phyloP scores from a whole-genome alignment of 2,113 vertebrate species.

The Aplodontia rufa region DNA sequence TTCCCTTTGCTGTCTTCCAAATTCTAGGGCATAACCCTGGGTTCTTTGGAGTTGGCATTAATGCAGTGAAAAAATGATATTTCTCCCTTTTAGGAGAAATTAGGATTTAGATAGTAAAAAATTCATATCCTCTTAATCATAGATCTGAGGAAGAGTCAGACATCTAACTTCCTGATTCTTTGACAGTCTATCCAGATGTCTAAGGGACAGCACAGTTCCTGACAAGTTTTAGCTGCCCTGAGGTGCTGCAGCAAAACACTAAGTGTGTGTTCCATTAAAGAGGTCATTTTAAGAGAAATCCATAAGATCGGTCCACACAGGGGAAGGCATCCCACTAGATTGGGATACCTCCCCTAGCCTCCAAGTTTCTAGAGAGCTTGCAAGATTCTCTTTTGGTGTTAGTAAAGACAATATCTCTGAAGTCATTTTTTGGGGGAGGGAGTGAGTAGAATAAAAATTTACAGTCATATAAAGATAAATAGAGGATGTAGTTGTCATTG shows the following conservation, averaged over 20 bases:
- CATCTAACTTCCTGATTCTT: not conserved
- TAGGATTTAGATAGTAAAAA: not conserved
- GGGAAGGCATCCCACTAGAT: not conserved
- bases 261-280: not conserved
- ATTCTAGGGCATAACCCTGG: not conserved
- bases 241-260: not conserved
- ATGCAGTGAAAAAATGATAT: not conserved
- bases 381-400: not conserved
- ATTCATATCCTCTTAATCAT: not conserved
- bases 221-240: not conserved
- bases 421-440: not conserved
- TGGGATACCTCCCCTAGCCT: not conserved
- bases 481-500: not conserved
- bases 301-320: not conserved
- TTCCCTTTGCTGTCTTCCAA: not conserved
- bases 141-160: not conserved
- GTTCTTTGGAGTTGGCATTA: not conserved
- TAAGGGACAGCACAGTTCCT: not conserved
- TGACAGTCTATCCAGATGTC: not conserved
- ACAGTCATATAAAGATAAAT: not conserved
- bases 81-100: not conserved
- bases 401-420: not conserved
- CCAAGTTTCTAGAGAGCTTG: not conserved
- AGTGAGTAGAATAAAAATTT: not conserved
- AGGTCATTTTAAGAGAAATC: not conserved